Percentiles rank a stretch among this genome's conserved stretches.
Conservation (phyloP, 2,797 vertebrate genomes). For the Sorex maritimensis region DNA sequence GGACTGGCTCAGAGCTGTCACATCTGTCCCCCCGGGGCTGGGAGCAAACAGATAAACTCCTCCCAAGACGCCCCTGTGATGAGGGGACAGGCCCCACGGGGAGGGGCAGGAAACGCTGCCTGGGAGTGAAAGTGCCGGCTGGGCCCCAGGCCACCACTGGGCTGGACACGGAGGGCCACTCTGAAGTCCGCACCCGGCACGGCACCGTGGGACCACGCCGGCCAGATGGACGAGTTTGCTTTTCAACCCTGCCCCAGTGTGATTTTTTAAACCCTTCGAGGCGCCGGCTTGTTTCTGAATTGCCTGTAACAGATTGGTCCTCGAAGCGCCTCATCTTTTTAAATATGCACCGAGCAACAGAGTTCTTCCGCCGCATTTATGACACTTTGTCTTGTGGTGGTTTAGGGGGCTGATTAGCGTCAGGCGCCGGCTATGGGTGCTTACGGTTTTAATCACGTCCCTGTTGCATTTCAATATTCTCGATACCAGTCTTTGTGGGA, state of each 20-base stretch:
- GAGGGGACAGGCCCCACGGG: not conserved
- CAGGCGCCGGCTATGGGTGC: conserved; percentile 28
- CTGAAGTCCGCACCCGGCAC: not conserved
- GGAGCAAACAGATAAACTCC: conserved; percentile 49
- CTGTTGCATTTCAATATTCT: conserved; percentile 75
- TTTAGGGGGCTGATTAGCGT: conserved; percentile 70
- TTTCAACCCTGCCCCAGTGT: conserved; percentile 53
- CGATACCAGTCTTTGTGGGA: conserved; percentile 52
- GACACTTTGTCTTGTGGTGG: conserved; percentile 74
- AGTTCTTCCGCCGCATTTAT: conserved; percentile 72
- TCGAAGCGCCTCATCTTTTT: conserved; percentile 76
- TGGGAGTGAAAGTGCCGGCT: not conserved
- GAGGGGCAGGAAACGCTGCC: not conserved
- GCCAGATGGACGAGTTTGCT: conserved; percentile 75
- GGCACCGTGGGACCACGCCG: not conserved
- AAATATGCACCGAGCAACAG: conserved; percentile 77
- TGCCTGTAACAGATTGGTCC: conserved; percentile 79
- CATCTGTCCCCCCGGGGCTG: not conserved
- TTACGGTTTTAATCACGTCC: conserved; percentile 70
- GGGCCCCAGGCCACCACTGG: not conserved
- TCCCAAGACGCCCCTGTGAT: conserved; percentile 13
- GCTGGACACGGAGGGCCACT: not conserved
- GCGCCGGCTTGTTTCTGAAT: conserved; percentile 76
- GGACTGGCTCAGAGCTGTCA: too few species aligned
- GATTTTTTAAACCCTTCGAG: conserved; percentile 51